Base-by-base conservation (phyloP, 1,140 invertebrate genomes). In the Camponotus vicinus region DNA sequence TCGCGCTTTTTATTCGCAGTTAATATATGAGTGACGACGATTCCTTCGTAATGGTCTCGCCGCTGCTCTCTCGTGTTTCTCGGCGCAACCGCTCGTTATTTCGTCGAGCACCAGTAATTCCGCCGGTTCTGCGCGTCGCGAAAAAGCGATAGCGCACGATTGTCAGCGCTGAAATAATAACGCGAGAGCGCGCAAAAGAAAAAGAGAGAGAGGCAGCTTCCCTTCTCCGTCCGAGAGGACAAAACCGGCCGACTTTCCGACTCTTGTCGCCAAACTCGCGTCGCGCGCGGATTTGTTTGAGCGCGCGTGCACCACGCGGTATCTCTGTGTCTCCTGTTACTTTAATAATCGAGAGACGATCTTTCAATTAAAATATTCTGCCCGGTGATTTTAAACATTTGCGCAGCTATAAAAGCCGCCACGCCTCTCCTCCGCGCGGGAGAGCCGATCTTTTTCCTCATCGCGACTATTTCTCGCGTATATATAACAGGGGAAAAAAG, bases 321-420 rank as follows among this genome's bases (percentile, higher is more conserved):
- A 37, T 49, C 52, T 27, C 4, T 18, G 18, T 11, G 27, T 27
- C 27, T 21, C 27, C 27, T 1, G 52, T 34, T 37, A 27, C 18
- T 21, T 40, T 37, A 59, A 27, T 63, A 90, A 88, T 86, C 89
- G 77, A 66, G 82, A 45, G 34, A 84, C 57, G 75, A 90, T 90
- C 89, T 90, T 76, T 85, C 83, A 90, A 90, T 90, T 90, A 90
- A 90, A 90, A 90, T 90, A 90, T 90, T 90, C 89, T 86, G 86
- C 83, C 73, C 37, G 86, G 27, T 90, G 89, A 66, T 34, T 90
- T 88, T 88, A 88, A 88, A 90, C 89, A 90, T 77, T 88, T 78
- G 59, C 42, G 49, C n/a, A 42, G 11, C 18, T 59, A 57, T 73
- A 84, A 85, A 27, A 55, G 27, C 34, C 32, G 66, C 42, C 42